Evolutionary conservation across 2,113 vertebrate genomes (phyloP).

Genomic region (Ictalurus furcatus): DNA sequence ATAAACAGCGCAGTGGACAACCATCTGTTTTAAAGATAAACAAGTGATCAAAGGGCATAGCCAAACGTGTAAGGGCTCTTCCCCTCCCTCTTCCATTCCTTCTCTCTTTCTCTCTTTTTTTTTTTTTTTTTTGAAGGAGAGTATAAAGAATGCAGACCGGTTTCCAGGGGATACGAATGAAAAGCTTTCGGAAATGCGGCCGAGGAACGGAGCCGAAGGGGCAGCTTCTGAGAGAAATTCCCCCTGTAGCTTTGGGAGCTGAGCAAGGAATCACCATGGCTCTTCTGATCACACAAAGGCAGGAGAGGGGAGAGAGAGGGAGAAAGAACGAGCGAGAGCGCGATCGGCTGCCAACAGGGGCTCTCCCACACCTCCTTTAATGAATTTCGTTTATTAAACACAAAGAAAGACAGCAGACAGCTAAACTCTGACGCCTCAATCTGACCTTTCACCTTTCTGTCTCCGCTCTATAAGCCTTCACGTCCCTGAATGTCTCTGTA

Average conservation of each 20-base stretch:
- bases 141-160: slow-evolving; percentile 78
- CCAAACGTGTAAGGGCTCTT: slow-evolving; percentile 70
- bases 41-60: slow-evolving; percentile 77
- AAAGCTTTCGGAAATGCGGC: slow-evolving; percentile 80
- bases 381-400: slow-evolving; percentile 73
- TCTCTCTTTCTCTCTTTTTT: slow-evolving; percentile 45
- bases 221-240: slow-evolving; percentile 77
- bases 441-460: slow-evolving; percentile 65
- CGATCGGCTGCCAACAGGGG: slow-evolving; percentile 34
- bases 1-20: slow-evolving; percentile 71
- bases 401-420: slow-evolving; percentile 54
- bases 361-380: slow-evolving; percentile 66
- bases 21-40: slow-evolving; percentile 78
- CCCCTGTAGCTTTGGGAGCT: slow-evolving; percentile 71
- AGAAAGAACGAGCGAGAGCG: neutral
- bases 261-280: slow-evolving; percentile 76
- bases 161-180: slow-evolving; percentile 84
- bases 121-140: slow-evolving; percentile 67
- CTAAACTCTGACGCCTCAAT: slow-evolving; percentile 58
- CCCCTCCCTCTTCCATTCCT: slow-evolving; percentile 29
- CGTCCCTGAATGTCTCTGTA: slow-evolving; percentile 33
- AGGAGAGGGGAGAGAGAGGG: slow-evolving; percentile 60
- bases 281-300: slow-evolving; percentile 73
- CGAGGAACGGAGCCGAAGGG: slow-evolving; percentile 74
- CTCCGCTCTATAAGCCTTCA: slow-evolving; percentile 54